Percentiles rank a stretch among this genome's conserved stretches.
Evolutionary conservation across 2,888 invertebrate species (phyloP).

Genomic region (Scaptomyza parva): DNA sequence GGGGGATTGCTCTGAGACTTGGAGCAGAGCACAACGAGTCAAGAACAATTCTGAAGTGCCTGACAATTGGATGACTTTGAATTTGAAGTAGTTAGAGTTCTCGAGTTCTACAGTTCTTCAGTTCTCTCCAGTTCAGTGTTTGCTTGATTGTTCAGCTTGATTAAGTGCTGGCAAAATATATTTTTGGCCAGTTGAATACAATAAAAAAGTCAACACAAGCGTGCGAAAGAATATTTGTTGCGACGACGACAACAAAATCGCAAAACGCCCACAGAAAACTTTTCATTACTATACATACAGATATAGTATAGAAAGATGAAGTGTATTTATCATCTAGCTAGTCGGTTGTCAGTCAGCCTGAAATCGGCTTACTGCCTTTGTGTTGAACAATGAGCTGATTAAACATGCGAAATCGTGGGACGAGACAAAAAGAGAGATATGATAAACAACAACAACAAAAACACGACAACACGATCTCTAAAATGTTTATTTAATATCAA

Average conservation of each 20-base stretch:
- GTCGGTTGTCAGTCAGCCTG: background rate
- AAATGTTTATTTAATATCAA: constrained; percentile 67
- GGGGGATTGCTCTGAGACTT: constrained; percentile 18
- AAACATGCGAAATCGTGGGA: constrained; percentile 78
- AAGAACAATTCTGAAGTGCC: constrained; percentile 52
- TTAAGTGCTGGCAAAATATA: constrained; percentile 46
- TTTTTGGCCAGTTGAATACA: constrained; percentile 24
- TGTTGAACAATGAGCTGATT: constrained; percentile 72
- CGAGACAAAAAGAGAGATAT: constrained; percentile 30
- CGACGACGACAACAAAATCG: constrained; percentile 14
- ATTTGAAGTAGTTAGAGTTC: constrained; percentile 58
- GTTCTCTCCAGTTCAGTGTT: constrained; percentile 26
- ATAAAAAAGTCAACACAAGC: constrained; percentile 8
- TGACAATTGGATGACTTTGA: constrained; percentile 74
- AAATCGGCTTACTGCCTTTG: constrained; percentile 40
- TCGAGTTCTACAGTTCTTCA: constrained; percentile 14
- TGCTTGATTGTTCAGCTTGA: constrained; percentile 60
- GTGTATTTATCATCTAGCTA: constrained; percentile 36
- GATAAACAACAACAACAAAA: constrained; percentile 1
- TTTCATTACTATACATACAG: constrained; percentile 8
- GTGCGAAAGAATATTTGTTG: constrained; percentile 65
- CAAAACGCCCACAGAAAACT: constrained; percentile 58
- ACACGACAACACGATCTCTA: constrained; percentile 52
- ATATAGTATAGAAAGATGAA: constrained; percentile 17
- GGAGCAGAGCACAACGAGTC: constrained; percentile 36